Evolutionary conservation across 2,113 vertebrate species (phyloP).

Genomic region (Chrysochloris asiatica): DNA sequence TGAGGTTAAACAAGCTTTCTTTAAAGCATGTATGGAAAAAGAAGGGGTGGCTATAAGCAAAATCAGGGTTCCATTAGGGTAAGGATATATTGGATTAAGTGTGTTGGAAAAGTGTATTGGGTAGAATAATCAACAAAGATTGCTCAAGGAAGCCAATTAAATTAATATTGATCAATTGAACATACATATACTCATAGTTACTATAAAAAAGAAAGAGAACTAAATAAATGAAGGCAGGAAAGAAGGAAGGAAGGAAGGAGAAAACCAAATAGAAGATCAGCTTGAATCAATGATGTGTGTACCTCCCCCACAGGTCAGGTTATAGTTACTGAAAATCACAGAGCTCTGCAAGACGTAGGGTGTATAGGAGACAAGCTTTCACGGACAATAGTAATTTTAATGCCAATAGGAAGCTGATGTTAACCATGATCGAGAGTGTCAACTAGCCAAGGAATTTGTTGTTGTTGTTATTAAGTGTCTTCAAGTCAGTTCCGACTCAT

Average conservation of each 20-base stretch:
- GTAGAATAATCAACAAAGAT: not conserved
- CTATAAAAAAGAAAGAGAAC: not conserved
- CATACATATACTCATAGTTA: not conserved
- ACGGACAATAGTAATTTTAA: not conserved
- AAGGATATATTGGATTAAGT: not conserved
- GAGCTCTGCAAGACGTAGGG: not conserved
- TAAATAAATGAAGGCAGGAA: not conserved
- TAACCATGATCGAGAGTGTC: not conserved
- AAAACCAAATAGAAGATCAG: not conserved
- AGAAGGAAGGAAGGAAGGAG: not conserved
- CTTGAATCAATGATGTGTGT: not conserved
- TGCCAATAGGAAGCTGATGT: not conserved
- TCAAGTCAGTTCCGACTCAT: too few species aligned
- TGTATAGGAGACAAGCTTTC: not conserved
- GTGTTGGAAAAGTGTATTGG: too few species aligned
- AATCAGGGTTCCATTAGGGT: not conserved
- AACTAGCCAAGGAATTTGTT: not conserved
- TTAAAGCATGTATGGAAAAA: not conserved
- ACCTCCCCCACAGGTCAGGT: not conserved
- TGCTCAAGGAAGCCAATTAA: not conserved
- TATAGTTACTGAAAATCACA: not conserved
- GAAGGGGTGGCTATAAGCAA: not conserved
- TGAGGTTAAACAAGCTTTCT: not conserved
- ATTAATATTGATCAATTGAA: not conserved
- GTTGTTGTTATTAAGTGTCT: too few species aligned